Evolutionary conservation across 2,113 vertebrate species (phyloP), one percentile per base, ranked within the genome.

Genomic region (Pogonocichla stellata): DNA sequence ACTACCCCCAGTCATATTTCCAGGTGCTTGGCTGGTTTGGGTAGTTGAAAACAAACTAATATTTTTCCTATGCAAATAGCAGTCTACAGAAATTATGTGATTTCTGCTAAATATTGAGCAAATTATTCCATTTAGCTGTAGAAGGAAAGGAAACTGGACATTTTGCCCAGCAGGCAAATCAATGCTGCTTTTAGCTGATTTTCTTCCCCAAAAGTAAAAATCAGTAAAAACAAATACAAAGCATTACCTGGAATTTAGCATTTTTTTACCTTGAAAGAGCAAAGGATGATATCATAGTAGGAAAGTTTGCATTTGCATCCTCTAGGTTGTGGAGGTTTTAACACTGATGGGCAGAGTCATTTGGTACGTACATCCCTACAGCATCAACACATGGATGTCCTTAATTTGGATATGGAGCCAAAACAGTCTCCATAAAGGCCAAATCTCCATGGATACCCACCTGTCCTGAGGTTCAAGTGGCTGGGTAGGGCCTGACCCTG

Each of bases 181-280:
- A 17, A 36, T 50, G 54, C 38, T 88, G n/a, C 69, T 80, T 94
- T 83, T 88, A 87, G 69, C 47, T 93, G 48, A 36, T 57, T 77
- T 91, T 73, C n/a, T 70, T 86, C 87, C 50, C 73, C 58, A 60
- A 72, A 74, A 85, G 61, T 60, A 90, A 61, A 94, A 91, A 95
- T 90, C 67, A 95, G 69, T 57, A 42, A 95, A 84, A 88, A 62
- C 19, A 92, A 93, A 91, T 14, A 15, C 3, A 81, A 81, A 95
- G 23, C 42, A 61, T 79, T 70, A 92, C 15, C 29, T 72, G 36
- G 34, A 92, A 90, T 90, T 82, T 73, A 20, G 33, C n/a, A n/a
- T n/a, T n/a, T n/a, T n/a, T n/a, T n/a, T n/a, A n/a, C 40, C n/a
- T n/a, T 75, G 45, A 88, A 80, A 83, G 15, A 61, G 54, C 57